Base-by-base conservation (phyloP, 2,113 vertebrate genomes). In the Perca fluviatilis region DNA sequence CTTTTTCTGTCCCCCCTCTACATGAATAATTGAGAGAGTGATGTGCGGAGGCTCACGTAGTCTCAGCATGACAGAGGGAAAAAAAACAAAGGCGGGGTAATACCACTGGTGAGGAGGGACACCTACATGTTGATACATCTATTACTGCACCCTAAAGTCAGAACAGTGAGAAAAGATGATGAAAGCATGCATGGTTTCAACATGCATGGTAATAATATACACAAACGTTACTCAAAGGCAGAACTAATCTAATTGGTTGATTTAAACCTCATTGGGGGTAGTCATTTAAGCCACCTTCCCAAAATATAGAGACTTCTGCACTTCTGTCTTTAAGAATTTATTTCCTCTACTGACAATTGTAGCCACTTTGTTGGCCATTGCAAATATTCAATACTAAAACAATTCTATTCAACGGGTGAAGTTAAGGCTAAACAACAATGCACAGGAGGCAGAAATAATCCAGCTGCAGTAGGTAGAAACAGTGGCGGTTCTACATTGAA, bases 31-130 rank as follows among this genome's bases (percentile, higher is more conserved):
- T 12, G 1, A 40, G 30, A 58, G 51, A 16, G 73, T 27, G 80
- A 78, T 81, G 84, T 88, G 92, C 14, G 16, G 62, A 81, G 43
- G 54, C 80, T 87, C 90, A 91, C 72, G 85, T 91, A 91, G 74
- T 57, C 86, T 56, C 67, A 63, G 74, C 43, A 23, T 19, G 36
- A 47, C 21, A 67, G 49, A 67, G 65, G 25, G 53, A 53, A 74
- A 67, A 70, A 72, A 15, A 19, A 6, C 2, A 4, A 18, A 19
- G 47, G 66, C 5, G 9, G 76, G 2, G 77, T 6, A 51, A 36
- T 13, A 9, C 47, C 10, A 0, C 3, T 33, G 15, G 13, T 62
- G 50, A 6, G 27, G 61, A 33, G 33, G 46, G n/a, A 50, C 12
- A 75, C 27, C 27, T 14, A 67, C 27, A 27, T 46, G 62, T 15